Conservation (phyloP, 2,888 invertebrate species). For the Epicampocera succincta region DNA sequence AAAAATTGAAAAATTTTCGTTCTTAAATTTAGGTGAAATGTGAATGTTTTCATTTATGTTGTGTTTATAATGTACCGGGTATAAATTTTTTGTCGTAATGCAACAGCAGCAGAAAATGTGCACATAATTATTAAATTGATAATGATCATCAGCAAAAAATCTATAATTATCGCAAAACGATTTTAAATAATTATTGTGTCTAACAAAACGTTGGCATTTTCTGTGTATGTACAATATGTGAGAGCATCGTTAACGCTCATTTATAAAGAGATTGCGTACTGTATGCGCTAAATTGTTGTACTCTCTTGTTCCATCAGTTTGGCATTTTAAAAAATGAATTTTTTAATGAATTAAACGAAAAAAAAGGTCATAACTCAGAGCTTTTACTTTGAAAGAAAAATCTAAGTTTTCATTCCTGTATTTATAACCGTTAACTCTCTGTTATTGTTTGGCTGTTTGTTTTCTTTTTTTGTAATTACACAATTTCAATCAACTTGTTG, state of each 20-base stretch:
- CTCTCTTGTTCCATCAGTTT: slow-evolving; percentile 40
- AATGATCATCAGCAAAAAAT: slow-evolving; percentile 75
- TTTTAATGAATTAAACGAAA: slow-evolving; percentile 19
- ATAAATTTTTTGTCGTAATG: slow-evolving; percentile 36
- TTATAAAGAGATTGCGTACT: neutral
- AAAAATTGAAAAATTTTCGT: slow-evolving; percentile 31
- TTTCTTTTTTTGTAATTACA: slow-evolving; percentile 45
- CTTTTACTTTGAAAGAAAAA: neutral
- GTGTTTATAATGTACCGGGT: slow-evolving; percentile 62
- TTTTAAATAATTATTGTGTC: slow-evolving; percentile 68
- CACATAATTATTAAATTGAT: slow-evolving; percentile 67
- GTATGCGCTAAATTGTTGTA: slow-evolving; percentile 7
- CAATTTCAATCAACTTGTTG: slow-evolving; percentile 65
- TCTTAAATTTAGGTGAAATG: slow-evolving; percentile 28
- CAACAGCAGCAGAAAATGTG: slow-evolving; percentile 38
- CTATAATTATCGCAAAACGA: slow-evolving; percentile 74
- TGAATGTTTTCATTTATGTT: slow-evolving; percentile 35
- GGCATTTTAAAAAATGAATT: slow-evolving; percentile 18
- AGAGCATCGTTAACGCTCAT: slow-evolving; percentile 43
- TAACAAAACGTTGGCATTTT: slow-evolving; percentile 59
- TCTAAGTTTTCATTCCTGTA: neutral
- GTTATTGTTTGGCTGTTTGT: slow-evolving; percentile 11
- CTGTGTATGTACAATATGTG: slow-evolving; percentile 35
- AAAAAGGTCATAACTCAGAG: neutral
- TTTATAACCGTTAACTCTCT: slow-evolving; percentile 4